Evolutionary conservation across 2,888 invertebrate genomes (phyloP).

Genomic region (Phlogophora meticulosa): DNA sequence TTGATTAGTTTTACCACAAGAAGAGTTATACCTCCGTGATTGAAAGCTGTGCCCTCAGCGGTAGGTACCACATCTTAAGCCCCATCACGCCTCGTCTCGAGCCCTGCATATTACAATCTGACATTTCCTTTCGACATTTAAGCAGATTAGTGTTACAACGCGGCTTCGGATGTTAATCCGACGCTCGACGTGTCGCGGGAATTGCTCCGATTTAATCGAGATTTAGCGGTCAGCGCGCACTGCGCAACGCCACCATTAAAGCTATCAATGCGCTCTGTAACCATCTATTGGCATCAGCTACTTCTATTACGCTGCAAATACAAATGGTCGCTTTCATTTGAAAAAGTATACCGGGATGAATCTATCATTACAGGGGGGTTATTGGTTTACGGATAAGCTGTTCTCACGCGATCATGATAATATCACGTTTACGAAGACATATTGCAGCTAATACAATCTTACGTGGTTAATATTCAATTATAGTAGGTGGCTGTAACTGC

Average conservation of each 20-base stretch:
- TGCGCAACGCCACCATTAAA: constrained; percentile 67
- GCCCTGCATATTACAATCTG: constrained; percentile 90
- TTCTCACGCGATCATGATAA: constrained; percentile 65
- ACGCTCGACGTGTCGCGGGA: constrained; percentile 88
- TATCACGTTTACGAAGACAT: constrained; percentile 60
- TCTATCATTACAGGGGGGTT: constrained; percentile 51
- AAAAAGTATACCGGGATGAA: constrained; percentile 37
- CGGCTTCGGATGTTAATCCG: constrained; percentile 89
- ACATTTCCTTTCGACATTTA: constrained; percentile 91
- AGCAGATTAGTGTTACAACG: constrained; percentile 90
- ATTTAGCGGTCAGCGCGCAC: constrained; percentile 82
- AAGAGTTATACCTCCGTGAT: constrained; percentile 58
- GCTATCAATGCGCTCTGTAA: constrained; percentile 57
- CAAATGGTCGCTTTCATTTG: constrained; percentile 40
- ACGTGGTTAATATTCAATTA: constrained; percentile 80
- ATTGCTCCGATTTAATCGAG: constrained; percentile 87
- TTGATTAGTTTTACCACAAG: constrained; percentile 25
- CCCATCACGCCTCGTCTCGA: constrained; percentile 81
- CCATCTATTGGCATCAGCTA: constrained; percentile 51
- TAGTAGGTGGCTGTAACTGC: constrained; percentile 66
- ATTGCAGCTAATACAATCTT: constrained; percentile 69
- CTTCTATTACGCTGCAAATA: constrained; percentile 54
- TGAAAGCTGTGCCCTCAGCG: constrained; percentile 79
- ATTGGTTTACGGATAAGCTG: constrained; percentile 64
- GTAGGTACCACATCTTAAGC: constrained; percentile 84